A percentile compares a stretch with the other conserved stretches of the same genome.
Evolutionary conservation across 2,888 invertebrate species (phyloP).

Genomic region (Malthinus flaveolus): DNA sequence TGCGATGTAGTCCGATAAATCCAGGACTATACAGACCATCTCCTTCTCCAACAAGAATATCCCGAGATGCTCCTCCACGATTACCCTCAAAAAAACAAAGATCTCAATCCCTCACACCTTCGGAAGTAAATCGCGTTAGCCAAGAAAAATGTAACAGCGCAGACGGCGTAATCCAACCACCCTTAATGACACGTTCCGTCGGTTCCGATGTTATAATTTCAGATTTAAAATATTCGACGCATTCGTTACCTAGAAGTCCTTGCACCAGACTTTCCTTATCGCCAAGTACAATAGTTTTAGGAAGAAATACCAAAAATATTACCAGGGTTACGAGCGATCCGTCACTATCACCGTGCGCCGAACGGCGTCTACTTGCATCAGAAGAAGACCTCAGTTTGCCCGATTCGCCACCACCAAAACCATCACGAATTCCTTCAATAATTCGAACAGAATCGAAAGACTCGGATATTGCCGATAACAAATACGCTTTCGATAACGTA

Average conservation of each 20-base stretch:
- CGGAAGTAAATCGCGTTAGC: constrained; percentile 56
- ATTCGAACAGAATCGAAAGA: constrained; percentile 51
- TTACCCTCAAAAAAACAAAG: constrained; percentile 68
- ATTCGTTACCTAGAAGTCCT: constrained; percentile 59
- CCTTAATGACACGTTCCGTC: constrained; percentile 54
- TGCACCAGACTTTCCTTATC: constrained; percentile 59
- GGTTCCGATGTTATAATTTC: constrained; percentile 47
- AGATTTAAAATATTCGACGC: constrained; percentile 59
- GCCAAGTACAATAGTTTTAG: constrained; percentile 54
- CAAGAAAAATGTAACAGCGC: constrained; percentile 70
- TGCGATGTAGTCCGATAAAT: constrained; percentile 55
- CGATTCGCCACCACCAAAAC: constrained; percentile 64
- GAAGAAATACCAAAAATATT: constrained; percentile 57
- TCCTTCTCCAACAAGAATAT: constrained; percentile 61
- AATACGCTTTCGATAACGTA: constrained; percentile 43
- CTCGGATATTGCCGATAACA: constrained; percentile 42
- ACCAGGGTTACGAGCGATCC: constrained; percentile 66
- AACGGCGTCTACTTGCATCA: constrained; percentile 60
- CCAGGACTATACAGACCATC: constrained; percentile 51
- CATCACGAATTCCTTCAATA: constrained; percentile 65
- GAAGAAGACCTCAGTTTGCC: constrained; percentile 61
- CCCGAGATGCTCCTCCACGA: constrained; percentile 56
- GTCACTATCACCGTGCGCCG: constrained; percentile 60
- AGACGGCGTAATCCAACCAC: constrained; percentile 67
- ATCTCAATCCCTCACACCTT: constrained; percentile 78